phyloP scores from a whole-genome alignment of 2,888 invertebrate species.

The Anarsia innoxiella region DNA sequence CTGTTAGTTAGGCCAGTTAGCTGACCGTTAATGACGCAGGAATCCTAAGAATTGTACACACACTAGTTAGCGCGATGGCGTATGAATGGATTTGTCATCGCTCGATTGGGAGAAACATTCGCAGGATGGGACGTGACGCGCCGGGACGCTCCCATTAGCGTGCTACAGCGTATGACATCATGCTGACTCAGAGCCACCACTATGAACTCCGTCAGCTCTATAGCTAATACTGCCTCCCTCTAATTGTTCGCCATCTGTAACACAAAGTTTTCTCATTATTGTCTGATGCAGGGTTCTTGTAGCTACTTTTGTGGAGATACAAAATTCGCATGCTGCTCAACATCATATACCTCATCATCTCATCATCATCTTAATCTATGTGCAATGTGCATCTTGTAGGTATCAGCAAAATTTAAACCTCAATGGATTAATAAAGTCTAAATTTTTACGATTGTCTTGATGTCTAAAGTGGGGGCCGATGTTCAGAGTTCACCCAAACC shows the following conservation, averaged over 20 bases:
- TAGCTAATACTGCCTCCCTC: no score
- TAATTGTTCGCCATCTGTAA: constrained; percentile 47
- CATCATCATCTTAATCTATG: no score
- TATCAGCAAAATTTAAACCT: no score
- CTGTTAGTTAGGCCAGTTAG: no score
- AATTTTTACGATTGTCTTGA: no score
- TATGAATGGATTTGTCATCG: constrained; percentile 70
- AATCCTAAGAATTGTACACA: constrained; percentile 48
- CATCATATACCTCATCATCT: no score
- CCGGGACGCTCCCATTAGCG: constrained; percentile 62
- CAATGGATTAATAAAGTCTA: no score
- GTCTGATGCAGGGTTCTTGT: constrained; percentile 1
- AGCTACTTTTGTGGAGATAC: no score
- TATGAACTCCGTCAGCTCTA: constrained; percentile 31
- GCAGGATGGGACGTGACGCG: constrained; percentile 21
- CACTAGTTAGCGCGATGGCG: constrained; percentile 45
- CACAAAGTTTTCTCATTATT: constrained; percentile 27
- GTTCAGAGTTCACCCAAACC: constrained; percentile 19
- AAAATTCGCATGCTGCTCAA: no score
- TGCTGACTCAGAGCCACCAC: constrained; percentile 53
- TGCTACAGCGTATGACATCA: constrained; percentile 57
- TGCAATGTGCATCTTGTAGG: no score
- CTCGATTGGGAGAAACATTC: constrained; percentile 67
- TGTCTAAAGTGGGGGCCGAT: constrained; percentile 25
- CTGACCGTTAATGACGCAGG: constrained; percentile 37